A percentile compares a stretch with the other conserved stretches of the same genome.
Evolutionary conservation across 2,888 invertebrate genomes (phyloP).

Genomic region (Ariolimax columbianus): DNA sequence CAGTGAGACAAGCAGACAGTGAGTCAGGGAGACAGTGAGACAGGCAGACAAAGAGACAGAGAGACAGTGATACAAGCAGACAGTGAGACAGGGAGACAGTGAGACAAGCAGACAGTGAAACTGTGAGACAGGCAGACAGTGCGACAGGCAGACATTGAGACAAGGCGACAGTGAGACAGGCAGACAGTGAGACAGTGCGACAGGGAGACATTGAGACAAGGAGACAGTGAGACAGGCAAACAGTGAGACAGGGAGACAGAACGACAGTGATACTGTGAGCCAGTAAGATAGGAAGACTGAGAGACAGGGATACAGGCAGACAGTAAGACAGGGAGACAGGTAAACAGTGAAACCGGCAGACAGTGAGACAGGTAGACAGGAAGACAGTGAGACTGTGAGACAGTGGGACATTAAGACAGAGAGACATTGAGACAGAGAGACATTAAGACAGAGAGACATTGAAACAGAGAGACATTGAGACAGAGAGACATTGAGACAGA

Average conservation of each 20-base stretch:
- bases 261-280: too few relatives aligned
- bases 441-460: too few relatives aligned
- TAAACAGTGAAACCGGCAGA: too few relatives aligned
- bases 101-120: neutral
- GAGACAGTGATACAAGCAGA: constrained; percentile 3
- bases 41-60: constrained; percentile 11
- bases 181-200: constrained; percentile 21
- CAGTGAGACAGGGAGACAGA: neutral
- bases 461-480: too few relatives aligned
- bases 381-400: too few relatives aligned
- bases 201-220: neutral
- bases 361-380: too few relatives aligned
- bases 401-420: too few relatives aligned
- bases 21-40: neutral
- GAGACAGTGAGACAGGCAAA: constrained; percentile 17
- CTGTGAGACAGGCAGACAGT: constrained; percentile 15
- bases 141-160: neutral
- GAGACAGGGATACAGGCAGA: too few relatives aligned
- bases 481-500: too few relatives aligned
- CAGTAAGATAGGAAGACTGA: too few relatives aligned
- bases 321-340: too few relatives aligned
- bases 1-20: neutral
- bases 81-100: neutral
- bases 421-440: too few relatives aligned
- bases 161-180: neutral